Evolutionary conservation across 2,797 vertebrate species (phyloP).

Genomic region (Onychomys arenicola): DNA sequence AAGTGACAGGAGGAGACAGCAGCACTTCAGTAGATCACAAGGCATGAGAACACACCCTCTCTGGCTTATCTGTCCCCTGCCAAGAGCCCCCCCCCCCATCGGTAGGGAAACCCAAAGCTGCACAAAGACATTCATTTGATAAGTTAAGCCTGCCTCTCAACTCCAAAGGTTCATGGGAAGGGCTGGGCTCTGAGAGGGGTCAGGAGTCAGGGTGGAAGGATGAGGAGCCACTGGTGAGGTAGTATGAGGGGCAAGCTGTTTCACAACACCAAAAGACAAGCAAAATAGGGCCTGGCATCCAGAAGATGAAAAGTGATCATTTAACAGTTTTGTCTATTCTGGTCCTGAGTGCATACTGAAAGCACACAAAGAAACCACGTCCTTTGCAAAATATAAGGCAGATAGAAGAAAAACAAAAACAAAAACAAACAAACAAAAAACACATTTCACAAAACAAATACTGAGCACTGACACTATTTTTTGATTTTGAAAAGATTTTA

Average conservation of each 20-base stretch:
- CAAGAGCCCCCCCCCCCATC: not conserved
- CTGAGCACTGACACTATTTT: not conserved
- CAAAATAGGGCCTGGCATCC: not conserved
- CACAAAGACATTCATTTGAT: not conserved
- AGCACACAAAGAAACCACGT: not conserved
- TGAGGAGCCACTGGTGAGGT: not conserved
- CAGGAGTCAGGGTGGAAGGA: not conserved
- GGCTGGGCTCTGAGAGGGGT: not conserved
- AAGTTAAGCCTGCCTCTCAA: not conserved
- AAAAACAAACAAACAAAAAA: not conserved
- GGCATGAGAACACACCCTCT: not conserved
- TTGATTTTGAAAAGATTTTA: conserved; percentile 53
- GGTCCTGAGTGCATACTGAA: not conserved
- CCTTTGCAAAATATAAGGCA: not conserved
- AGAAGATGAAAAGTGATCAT: not conserved
- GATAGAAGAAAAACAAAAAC: not conserved
- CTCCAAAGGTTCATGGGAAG: not conserved
- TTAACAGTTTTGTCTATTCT: not conserved
- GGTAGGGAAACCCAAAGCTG: not conserved
- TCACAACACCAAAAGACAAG: not conserved
- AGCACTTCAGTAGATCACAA: accelerated
- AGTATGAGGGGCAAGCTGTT: not conserved
- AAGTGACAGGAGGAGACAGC: accelerated
- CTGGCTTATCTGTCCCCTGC: not conserved
- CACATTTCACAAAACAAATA: conserved; percentile 46